Base-by-base conservation (phyloP, 1,140 invertebrate species). In the Euwallacea fornicatus region DNA sequence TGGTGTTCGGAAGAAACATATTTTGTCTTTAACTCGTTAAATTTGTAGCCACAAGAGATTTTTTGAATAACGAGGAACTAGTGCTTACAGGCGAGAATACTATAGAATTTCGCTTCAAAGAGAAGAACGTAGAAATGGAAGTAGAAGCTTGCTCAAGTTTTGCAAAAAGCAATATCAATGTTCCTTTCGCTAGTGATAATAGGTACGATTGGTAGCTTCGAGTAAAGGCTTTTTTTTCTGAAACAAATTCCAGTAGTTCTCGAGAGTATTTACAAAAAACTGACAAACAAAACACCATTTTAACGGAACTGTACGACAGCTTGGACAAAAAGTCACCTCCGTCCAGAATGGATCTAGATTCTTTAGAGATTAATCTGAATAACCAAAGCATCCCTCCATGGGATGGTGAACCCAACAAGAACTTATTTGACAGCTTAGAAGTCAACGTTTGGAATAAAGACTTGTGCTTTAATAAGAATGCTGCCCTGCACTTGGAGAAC, bases 21-120 rank as follows among this genome's bases (percentile, higher is more conserved):
- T 33, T 33, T 33, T 6, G 10, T 50, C 13, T 11, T 13, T 50
- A 50, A 50, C 47, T 13, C 47, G 6, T 10, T 50, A 11, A 50
- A 11, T 61, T 43, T 41, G 4, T 42, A 43, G 53, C 16, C 42
- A 16, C 46, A 0, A 60, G 41, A 7, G 33, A 33, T 80, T 33
- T 33, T 33, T 78, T 74, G 78, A 82, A 76, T 76, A 81, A 69
- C 53, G 50, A 76, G 59, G 76, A 78, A 54, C 15, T 69, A 43
- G 73, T 77, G 11, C 46, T 67, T 11, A 73, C 71, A n/a, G 74
- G 76, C 10, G 75, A 80, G 41, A 74, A 76, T 46, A 77, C 78
- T 0, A 78, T 81, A 58, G 81, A 81, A 74, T 73, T 82, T 7
- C 74, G 71, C 50, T 82, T 80, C 64, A 82, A 82, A 67, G 81